Evolutionary conservation across 2,888 invertebrate species (phyloP), one percentile per base, ranked within the genome.

Genomic region (Ophion ellenae): DNA sequence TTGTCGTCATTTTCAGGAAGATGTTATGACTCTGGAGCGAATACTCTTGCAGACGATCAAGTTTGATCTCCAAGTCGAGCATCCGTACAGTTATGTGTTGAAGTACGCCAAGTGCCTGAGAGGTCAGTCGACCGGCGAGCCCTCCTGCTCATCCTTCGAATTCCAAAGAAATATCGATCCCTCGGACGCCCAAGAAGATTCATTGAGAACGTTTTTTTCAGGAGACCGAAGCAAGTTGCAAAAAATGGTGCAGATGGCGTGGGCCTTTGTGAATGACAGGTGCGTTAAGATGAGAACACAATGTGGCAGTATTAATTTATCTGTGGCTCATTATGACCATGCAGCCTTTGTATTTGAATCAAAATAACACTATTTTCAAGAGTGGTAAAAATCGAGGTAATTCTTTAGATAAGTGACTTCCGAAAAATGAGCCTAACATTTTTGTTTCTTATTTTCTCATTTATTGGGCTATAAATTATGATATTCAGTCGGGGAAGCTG

Each of bases 201-300:
- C 5, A 74, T 85, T 11, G 59, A 66, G 63, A 67, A 70, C 80
- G 9, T 28, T 57, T 77, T 74, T 91, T 92, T 4, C 88, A 95
- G 96, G 98, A 47, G 99, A 99, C 92, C 98, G 98, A 93, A 96
- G 96, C n/a, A 98, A 98, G 94, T 94, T 99, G 74, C 97, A 99
- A 91, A 98, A 98, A 94, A 98, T 99, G 97, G 98, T 99, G 0
- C 99, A 99, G 94, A 99, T 99, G 98, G 99, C 99, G 0, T 99
- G 99, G 99, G 99, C 99, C 6, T 99, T 99, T 94, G 98, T 99
- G 0, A 99, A 99, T 94, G 99, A 99, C 94, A 98, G 98, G 96
- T 97, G 90, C 87, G 47, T n/a, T 32, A 32, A 32, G 64, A 28
- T 14, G 45, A 78, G 40, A 7, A 47, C 3, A 11, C 4, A 32